Evolutionary conservation across 2,888 invertebrate species (phyloP).

Genomic region (Parascotia fuliginaria): DNA sequence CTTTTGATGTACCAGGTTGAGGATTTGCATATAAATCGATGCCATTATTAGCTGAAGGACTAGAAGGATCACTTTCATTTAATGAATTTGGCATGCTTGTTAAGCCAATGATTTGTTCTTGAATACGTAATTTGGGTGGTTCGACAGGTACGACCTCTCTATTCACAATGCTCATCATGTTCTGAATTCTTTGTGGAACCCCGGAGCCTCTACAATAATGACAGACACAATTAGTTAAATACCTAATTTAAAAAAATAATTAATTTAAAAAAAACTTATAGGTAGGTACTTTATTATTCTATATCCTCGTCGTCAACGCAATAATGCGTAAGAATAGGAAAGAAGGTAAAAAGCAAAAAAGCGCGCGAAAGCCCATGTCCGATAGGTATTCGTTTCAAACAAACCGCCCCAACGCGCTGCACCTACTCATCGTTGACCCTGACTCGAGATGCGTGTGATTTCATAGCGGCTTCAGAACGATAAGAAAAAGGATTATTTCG

Average conservation of each 20-base stretch:
- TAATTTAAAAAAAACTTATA: constrained; percentile 7
- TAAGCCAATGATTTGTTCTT: constrained; percentile 7
- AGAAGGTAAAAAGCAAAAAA: constrained; percentile 7
- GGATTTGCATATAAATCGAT: constrained; percentile 8
- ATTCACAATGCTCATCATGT: constrained; percentile 8
- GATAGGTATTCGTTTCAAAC: constrained; percentile 7
- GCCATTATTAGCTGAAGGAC: constrained; percentile 7
- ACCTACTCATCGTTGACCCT: constrained; percentile 7
- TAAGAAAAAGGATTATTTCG: constrained; percentile 7
- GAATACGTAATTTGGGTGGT: constrained; percentile 7
- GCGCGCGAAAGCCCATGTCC: constrained; percentile 6
- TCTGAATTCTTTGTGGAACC: constrained; percentile 11
- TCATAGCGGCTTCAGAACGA: constrained; percentile 7
- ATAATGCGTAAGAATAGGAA: constrained; percentile 8
- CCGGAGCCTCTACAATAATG: constrained; percentile 8
- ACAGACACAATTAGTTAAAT: constrained; percentile 8
- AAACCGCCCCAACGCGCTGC: constrained; percentile 6
- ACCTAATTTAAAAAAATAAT: constrained; percentile 5
- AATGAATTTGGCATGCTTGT: constrained; percentile 7
- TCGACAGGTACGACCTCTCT: constrained; percentile 7
- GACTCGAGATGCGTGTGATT: constrained; percentile 7
- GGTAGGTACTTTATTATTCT: constrained; percentile 5
- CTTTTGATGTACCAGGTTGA: constrained; percentile 8
- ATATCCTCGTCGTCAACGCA: constrained; percentile 7
- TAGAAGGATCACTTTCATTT: constrained; percentile 7